A percentile compares a stretch with the other conserved stretches of the same genome.
Evolutionary conservation across 1,140 invertebrate genomes (phyloP).

Genomic region (Amyelois transitella): DNA sequence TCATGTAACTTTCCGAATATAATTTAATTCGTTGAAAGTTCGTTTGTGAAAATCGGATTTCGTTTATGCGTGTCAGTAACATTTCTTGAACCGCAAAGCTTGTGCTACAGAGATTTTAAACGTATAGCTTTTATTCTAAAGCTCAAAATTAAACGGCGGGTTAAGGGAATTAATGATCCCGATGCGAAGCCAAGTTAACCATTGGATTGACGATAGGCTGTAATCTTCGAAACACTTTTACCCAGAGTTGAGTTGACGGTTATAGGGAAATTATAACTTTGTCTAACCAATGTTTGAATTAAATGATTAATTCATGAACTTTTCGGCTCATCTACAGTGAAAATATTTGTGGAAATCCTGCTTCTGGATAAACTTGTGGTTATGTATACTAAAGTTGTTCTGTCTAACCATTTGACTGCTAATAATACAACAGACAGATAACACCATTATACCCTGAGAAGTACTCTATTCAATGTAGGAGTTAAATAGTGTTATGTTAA

Average conservation of each 20-base stretch:
- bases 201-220: slow-evolving; percentile 6
- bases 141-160: slow-evolving; percentile 15
- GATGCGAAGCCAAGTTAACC: slow-evolving; percentile 6
- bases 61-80: slow-evolving; percentile 32
- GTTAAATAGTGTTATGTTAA: no score
- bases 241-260: neutral
- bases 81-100: slow-evolving; percentile 9
- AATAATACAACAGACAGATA: no score
- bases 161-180: neutral
- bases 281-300: neutral
- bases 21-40: slow-evolving; percentile 14
- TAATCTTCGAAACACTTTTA: slow-evolving; percentile 8
- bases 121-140: slow-evolving; percentile 9
- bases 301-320: neutral
- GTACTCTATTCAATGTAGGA: no score
- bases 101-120: slow-evolving; percentile 9
- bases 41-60: slow-evolving; percentile 28
- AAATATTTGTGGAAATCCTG: neutral
- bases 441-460: no score
- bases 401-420: no score
- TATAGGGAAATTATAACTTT: neutral
- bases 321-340: neutral
- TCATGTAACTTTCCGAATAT: slow-evolving; percentile 5
- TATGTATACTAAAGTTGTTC: no score
- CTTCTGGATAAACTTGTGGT: no score